Evolutionary conservation across 2,888 invertebrate genomes (phyloP).

Genomic region (Nemotelus pantherinus): DNA sequence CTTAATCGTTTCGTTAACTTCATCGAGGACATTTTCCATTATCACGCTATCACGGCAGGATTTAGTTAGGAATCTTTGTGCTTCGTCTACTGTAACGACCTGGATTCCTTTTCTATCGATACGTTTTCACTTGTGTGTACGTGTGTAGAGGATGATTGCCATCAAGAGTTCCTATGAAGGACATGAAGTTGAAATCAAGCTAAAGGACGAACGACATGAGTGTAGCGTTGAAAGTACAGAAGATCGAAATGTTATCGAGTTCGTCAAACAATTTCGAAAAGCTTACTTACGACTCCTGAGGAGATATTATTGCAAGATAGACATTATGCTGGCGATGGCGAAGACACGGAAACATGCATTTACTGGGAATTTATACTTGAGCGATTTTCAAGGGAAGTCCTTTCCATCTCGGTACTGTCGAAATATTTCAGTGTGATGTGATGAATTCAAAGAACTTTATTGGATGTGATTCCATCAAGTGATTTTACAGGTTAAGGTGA

Average conservation of each 20-base stretch:
- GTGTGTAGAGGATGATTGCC: no score
- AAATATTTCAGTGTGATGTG: no score
- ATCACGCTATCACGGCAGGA: slow-evolving; percentile 17
- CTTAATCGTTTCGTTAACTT: slow-evolving; percentile 36
- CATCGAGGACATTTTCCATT: slow-evolving; percentile 31
- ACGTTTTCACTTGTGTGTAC: no score
- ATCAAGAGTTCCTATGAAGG: no score
- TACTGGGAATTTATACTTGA: slow-evolving; percentile 1
- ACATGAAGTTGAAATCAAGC: no score
- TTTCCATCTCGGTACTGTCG: neutral
- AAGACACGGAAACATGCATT: neutral
- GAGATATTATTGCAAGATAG: neutral
- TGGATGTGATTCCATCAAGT: neutral
- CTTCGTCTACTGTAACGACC: neutral
- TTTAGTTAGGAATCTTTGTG: slow-evolving; percentile 17
- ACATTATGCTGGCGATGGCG: neutral
- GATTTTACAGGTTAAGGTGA: neutral
- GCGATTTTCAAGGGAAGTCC: neutral
- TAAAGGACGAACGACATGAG: no score
- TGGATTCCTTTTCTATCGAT: neutral
- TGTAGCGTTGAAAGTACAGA: neutral
- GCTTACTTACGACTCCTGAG: neutral
- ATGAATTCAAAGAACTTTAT: no score
- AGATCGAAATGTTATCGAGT: slow-evolving; percentile 11
- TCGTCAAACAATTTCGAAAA: slow-evolving; percentile 16